Conservation (phyloP, 1,140 invertebrate genomes). For the Drosophila orosa region DNA sequence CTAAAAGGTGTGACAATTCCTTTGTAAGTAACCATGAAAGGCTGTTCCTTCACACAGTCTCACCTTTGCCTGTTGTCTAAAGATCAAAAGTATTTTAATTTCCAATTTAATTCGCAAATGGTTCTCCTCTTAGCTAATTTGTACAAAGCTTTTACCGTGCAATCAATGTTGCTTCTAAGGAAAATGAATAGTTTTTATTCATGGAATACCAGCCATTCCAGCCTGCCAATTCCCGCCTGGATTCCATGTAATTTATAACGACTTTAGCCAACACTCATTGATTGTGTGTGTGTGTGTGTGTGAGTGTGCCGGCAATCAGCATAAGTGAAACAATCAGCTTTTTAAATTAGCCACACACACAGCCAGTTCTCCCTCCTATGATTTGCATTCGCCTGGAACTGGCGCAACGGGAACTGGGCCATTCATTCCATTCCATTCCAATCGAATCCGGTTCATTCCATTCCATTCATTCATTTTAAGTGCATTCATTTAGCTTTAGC, state of each 20-base stretch:
- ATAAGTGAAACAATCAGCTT: conserved; percentile 25
- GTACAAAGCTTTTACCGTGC: not conserved
- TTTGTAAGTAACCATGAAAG: not conserved
- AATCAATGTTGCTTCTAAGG: not conserved
- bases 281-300: too few species aligned
- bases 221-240: not conserved
- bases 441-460: conserved; percentile 13
- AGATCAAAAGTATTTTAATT: not conserved
- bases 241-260: conserved; percentile 1
- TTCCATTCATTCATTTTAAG: conserved; percentile 26
- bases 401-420: conserved; percentile 16
- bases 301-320: conserved; percentile 5
- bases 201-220: not conserved
- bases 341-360: conserved; percentile 31
- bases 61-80: too few species aligned
- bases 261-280: conserved; percentile 9
- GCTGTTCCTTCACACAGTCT: not conserved
- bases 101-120: not conserved
- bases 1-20: conserved; percentile 13
- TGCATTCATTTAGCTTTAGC: conserved; percentile 19
- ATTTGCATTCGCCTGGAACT: conserved; percentile 32
- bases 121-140: not conserved
- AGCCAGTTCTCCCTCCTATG: too few species aligned
- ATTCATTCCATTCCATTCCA: conserved; percentile 25
- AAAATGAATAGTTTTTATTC: not conserved